These are phyloP conservation scores for Centruroides vittatus DNA, from an alignment of 1,140 invertebrate species.

Conservation along the genomic window DNA sequence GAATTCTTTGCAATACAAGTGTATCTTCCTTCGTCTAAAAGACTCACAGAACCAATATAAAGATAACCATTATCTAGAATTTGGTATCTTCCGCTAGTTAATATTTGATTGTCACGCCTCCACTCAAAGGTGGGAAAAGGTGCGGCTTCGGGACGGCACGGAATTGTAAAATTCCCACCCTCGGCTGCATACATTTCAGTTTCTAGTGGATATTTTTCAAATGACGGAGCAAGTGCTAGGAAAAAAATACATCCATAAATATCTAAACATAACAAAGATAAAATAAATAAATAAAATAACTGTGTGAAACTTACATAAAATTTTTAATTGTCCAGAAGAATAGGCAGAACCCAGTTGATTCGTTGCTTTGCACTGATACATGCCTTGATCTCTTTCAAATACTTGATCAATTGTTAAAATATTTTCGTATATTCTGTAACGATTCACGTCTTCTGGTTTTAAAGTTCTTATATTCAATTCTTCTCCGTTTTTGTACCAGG, in stretches of 20 bases:
- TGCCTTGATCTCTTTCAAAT: conserved; percentile 70
- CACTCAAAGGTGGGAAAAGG: conserved; percentile 76
- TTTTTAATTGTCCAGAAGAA: conserved; percentile 75
- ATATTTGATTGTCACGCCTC: conserved; percentile 69
- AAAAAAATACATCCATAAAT: conserved; percentile 14
- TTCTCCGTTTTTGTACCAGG: conserved; percentile 78
- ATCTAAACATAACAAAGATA: neutral
- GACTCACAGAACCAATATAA: conserved; percentile 67
- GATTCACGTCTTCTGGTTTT: conserved; percentile 26
- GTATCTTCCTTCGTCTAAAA: conserved; percentile 76
- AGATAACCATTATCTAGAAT: conserved; percentile 71
- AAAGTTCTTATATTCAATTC: conserved; percentile 47
- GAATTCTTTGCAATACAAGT: conserved; percentile 73
- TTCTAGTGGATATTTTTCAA: conserved; percentile 76
- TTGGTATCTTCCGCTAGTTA: conserved; percentile 51
- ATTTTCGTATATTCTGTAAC: conserved; percentile 54
- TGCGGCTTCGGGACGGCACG: conserved; percentile 86
- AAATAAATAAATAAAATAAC: neutral
- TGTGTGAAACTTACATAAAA: conserved; percentile 43
- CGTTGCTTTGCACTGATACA: conserved; percentile 85
- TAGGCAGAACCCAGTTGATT: conserved; percentile 77
- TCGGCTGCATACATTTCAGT: conserved; percentile 77
- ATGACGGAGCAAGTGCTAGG: conserved; percentile 67
- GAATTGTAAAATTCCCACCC: conserved; percentile 77
- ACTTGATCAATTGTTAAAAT: conserved; percentile 65